Percentiles rank a stretch among this genome's conserved stretches.
Conservation (phyloP, 2,888 invertebrate genomes). For the Heteromurus nitidus region DNA sequence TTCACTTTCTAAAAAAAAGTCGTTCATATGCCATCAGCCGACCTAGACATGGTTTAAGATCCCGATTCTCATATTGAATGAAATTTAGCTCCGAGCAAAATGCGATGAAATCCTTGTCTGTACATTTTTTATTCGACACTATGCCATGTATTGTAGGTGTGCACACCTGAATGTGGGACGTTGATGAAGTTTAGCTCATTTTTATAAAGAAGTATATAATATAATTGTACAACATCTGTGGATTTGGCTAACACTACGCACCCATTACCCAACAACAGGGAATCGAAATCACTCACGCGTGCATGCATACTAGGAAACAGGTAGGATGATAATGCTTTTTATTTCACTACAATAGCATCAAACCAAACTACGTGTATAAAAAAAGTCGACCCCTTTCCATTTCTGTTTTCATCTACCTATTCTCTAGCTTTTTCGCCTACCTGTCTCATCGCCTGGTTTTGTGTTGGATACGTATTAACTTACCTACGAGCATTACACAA, state of each 20-base stretch:
- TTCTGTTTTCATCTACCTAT: slow-evolving; percentile 28
- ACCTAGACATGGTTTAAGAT: slow-evolving; percentile 65
- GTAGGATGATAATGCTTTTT: slow-evolving; percentile 50
- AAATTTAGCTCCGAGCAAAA: slow-evolving; percentile 55
- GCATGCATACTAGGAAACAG: slow-evolving; percentile 42
- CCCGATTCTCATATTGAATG: slow-evolving; percentile 55
- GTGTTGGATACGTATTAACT: too few relatives aligned
- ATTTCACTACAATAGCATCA: slow-evolving; percentile 18
- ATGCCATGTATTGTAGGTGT: background rate
- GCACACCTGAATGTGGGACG: background rate
- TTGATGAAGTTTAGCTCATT: slow-evolving; percentile 42
- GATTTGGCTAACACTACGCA: slow-evolving; percentile 41
- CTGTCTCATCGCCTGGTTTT: too few relatives aligned
- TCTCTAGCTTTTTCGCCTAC: too few relatives aligned
- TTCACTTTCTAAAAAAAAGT: slow-evolving; percentile 61
- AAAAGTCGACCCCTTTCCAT: slow-evolving; percentile 55
- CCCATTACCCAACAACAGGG: slow-evolving; percentile 34
- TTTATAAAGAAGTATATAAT: slow-evolving; percentile 38
- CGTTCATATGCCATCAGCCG: slow-evolving; percentile 51
- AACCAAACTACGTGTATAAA: slow-evolving; percentile 29
- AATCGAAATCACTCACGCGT: slow-evolving; percentile 60
- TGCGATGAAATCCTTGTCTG: slow-evolving; percentile 9
- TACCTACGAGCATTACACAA: too few relatives aligned
- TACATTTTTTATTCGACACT: background rate
- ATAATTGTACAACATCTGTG: slow-evolving; percentile 37